A percentile compares a stretch with the other conserved stretches of the same genome.
These are phyloP conservation scores for Coremacera marginata DNA, from an alignment of 2,888 invertebrate genomes.

Conservation along the genomic window DNA sequence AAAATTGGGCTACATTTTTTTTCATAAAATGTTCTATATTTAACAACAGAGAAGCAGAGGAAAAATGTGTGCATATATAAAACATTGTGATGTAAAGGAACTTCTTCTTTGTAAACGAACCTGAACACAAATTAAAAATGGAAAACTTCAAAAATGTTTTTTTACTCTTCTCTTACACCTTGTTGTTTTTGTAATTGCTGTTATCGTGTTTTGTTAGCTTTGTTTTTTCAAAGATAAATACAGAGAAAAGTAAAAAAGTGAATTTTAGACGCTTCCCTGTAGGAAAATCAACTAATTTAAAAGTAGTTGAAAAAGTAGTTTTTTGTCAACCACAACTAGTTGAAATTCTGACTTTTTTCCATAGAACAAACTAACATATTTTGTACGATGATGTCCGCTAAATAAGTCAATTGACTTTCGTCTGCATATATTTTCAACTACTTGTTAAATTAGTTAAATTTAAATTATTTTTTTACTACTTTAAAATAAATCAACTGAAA, in stretches of 20 bases:
- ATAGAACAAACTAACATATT: no score
- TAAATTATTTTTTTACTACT: no score
- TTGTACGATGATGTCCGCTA: no score
- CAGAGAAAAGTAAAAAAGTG: slow-evolving; percentile 9
- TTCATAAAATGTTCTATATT: neutral
- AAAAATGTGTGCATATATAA: neutral
- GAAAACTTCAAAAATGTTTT: neutral
- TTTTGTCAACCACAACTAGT: no score
- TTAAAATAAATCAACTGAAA: no score
- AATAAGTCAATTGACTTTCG: no score
- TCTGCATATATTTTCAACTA: no score
- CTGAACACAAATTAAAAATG: slow-evolving; percentile 14
- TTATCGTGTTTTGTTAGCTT: slow-evolving; percentile 2
- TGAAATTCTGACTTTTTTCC: no score
- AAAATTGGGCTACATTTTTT: neutral
- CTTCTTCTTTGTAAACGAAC: slow-evolving; percentile 5
- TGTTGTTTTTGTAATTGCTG: neutral
- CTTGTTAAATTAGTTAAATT: no score
- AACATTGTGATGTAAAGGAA: neutral
- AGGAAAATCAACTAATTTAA: no score
- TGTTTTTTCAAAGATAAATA: slow-evolving; percentile 9
- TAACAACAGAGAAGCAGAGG: neutral
- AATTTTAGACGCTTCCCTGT: slow-evolving; percentile 1
- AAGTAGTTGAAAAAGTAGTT: no score
- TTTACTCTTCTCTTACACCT: neutral